These are phyloP conservation scores for Gymnoscelis rufifasciata DNA, from an alignment of 2,888 invertebrate genomes.

Conservation along the genomic window DNA sequence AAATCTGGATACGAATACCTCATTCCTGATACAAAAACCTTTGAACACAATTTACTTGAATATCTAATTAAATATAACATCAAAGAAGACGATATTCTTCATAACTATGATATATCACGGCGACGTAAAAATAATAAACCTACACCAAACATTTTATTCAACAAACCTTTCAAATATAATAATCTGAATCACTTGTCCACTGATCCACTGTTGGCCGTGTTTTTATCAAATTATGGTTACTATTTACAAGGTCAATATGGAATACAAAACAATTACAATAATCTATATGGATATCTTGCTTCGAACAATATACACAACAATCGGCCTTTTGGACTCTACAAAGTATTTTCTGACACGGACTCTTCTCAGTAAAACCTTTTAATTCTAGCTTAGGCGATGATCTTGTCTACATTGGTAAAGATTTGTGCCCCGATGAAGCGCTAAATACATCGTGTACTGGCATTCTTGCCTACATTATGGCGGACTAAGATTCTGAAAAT, in stretches of 20 bases:
- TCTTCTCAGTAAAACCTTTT: conserved; percentile 35
- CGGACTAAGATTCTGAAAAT: too few relatives aligned
- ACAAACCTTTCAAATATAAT: conserved; percentile 59
- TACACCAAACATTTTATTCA: conserved; percentile 12
- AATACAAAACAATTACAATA: conserved; percentile 56
- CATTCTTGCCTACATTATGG: too few relatives aligned
- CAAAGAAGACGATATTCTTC: conserved; percentile 42
- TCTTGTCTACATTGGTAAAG: too few relatives aligned
- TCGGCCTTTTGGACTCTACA: conserved; percentile 81
- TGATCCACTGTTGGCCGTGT: conserved; percentile 79
- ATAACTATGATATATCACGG: conserved; percentile 55
- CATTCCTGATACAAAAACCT: conserved; percentile 27
- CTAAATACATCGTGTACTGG: too few relatives aligned
- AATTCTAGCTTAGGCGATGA: too few relatives aligned
- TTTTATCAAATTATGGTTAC: conserved; percentile 82
- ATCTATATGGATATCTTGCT: conserved; percentile 81
- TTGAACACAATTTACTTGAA: conserved; percentile 34
- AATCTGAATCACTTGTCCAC: conserved; percentile 76
- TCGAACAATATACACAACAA: conserved; percentile 83
- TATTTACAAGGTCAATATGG: conserved; percentile 70
- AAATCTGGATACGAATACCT: conserved; percentile 30
- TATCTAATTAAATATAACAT: conserved; percentile 60
- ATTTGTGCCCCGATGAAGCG: too few relatives aligned
- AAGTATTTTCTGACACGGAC: conserved; percentile 68
- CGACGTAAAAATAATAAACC: conserved; percentile 31